A percentile compares a stretch with the other conserved stretches of the same genome.
Conservation (phyloP, 2,113 vertebrate species). For the Rhinolophus sinicus region DNA sequence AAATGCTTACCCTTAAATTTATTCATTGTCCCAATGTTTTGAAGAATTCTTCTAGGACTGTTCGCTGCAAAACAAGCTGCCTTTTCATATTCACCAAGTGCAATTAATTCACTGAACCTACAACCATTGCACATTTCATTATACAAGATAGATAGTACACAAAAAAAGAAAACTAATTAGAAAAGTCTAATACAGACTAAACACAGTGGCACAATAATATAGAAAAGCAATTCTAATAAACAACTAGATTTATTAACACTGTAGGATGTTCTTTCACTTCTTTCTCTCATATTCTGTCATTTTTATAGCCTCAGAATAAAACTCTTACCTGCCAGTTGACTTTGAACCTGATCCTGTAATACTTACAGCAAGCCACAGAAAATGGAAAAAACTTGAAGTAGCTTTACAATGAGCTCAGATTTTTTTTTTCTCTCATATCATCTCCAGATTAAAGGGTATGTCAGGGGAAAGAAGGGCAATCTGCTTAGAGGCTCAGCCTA, state of each 20-base stretch:
- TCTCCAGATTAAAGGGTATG: neutral
- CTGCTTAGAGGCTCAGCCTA: neutral
- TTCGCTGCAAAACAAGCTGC: constrained; percentile 85
- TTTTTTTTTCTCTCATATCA: neutral
- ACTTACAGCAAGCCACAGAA: neutral
- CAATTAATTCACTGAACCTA: constrained; percentile 88
- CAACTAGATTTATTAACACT: neutral
- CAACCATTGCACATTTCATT: constrained; percentile 56
- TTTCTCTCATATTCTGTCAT: neutral
- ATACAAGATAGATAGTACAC: neutral
- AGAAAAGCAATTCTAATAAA: constrained; percentile 35
- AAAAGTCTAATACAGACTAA: constrained; percentile 33
- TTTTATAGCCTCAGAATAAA: constrained; percentile 21
- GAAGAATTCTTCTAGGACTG: constrained; percentile 86
- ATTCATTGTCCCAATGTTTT: constrained; percentile 84
- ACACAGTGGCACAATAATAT: neutral
- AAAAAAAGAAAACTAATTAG: constrained; percentile 52
- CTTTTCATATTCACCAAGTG: constrained; percentile 83
- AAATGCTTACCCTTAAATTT: constrained; percentile 83
- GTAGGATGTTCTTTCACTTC: neutral
- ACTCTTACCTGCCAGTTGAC: neutral
- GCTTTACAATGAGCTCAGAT: neutral
- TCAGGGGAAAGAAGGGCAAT: neutral
- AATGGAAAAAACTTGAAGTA: neutral
- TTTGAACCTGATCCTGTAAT: neutral